Evolutionary conservation across 2,113 vertebrate genomes (phyloP).

Genomic region (Elgaria multicarinata): DNA sequence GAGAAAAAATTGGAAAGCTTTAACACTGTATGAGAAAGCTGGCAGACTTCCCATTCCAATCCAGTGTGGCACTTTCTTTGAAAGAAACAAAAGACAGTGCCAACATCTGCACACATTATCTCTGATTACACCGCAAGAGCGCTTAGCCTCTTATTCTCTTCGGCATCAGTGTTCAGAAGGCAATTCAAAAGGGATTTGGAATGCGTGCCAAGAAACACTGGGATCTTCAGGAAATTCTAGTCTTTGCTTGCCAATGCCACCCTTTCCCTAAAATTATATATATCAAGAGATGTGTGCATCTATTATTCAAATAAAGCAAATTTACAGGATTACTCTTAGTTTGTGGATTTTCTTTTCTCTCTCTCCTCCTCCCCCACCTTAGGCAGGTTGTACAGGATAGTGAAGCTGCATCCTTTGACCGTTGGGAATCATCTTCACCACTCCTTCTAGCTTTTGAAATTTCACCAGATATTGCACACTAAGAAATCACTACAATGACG

Average conservation of each 20-base stretch:
- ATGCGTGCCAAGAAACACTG: not conserved
- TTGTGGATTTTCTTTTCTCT: no score
- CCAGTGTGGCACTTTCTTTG: not conserved
- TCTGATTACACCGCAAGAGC: conserved; percentile 1
- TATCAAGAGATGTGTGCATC: not conserved
- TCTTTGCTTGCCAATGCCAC: not conserved
- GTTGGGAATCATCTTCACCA: not conserved
- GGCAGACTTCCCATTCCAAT: not conserved
- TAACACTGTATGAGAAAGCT: conserved; percentile 41
- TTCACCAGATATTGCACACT: not conserved
- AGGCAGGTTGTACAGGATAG: not conserved
- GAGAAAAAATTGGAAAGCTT: conserved; percentile 47
- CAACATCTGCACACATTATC: conserved; percentile 5
- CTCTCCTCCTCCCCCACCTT: no score
- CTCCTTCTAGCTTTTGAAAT: not conserved
- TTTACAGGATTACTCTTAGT: no score
- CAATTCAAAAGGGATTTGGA: not conserved
- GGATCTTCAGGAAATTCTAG: not conserved
- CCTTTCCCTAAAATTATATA: not conserved
- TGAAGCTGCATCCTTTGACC: not conserved
- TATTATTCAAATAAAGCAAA: not conserved
- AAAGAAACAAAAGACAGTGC: conserved; percentile 1
- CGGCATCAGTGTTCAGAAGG: not conserved
- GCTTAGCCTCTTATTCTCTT: not conserved
- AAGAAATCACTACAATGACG: not conserved